Evolutionary conservation across 1,140 invertebrate genomes (phyloP).

Genomic region (Polypedilum vanderplanki): DNA sequence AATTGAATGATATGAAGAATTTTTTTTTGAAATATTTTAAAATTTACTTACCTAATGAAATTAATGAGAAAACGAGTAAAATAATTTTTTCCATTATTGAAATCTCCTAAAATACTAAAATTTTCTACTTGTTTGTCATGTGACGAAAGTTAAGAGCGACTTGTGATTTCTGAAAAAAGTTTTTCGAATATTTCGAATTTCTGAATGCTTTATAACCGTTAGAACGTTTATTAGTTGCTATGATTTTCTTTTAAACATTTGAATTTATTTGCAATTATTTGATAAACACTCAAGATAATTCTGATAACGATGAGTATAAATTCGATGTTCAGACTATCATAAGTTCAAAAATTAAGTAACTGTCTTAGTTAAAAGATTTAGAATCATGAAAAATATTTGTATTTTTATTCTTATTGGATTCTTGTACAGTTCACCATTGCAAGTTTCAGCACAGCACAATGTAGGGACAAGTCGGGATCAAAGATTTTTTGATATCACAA

Average conservation of each 20-base stretch:
- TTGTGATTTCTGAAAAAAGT: too few species aligned
- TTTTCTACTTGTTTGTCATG: neutral
- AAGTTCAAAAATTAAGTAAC: neutral
- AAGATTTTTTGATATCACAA: neutral
- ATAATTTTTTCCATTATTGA: neutral
- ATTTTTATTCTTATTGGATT: neutral
- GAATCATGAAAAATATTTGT: neutral
- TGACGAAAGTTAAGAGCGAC: neutral
- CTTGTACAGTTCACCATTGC: neutral
- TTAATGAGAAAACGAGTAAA: neutral
- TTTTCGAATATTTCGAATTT: neutral
- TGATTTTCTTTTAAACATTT: neutral
- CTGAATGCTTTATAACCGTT: neutral
- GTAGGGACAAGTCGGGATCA: neutral
- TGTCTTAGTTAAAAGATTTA: neutral
- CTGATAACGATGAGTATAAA: neutral
- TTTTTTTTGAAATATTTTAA: neutral
- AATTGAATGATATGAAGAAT: neutral
- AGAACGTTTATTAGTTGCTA: neutral
- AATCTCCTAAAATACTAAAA: neutral
- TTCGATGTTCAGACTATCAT: neutral
- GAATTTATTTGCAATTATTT: neutral
- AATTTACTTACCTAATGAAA: neutral
- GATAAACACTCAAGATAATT: neutral
- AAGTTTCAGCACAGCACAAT: neutral